phyloP scores from a whole-genome alignment of 2,888 invertebrate species.

The Hyposoter dolosus region DNA sequence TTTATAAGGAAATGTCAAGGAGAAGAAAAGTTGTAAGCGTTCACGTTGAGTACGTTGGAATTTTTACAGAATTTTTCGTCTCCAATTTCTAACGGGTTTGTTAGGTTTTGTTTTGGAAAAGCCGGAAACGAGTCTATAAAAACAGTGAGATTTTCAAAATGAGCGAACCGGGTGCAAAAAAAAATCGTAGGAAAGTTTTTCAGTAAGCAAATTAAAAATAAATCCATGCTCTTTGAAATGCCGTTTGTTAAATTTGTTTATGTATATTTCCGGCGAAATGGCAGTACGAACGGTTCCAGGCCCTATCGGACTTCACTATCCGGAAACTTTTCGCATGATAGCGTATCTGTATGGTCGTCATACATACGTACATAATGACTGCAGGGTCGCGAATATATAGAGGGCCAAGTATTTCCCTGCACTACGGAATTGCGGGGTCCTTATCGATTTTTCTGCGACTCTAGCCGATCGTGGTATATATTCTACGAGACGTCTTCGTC shows the following conservation, averaged over 20 bases:
- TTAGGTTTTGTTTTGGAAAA: not conserved
- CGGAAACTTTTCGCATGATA: not conserved
- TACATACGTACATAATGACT: conserved; percentile 18
- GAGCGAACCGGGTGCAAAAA: not conserved
- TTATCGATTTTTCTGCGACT: conserved; percentile 67
- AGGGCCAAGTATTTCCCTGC: conserved; percentile 62
- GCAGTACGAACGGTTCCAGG: not conserved
- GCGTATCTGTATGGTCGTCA: not conserved
- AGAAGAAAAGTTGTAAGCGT: not conserved
- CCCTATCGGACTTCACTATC: not conserved
- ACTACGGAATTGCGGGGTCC: conserved; percentile 63
- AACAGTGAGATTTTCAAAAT: not conserved
- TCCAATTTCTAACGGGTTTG: not conserved
- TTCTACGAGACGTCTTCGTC: conserved; percentile 27
- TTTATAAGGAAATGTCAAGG: not conserved
- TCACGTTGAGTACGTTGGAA: too few relatives aligned
- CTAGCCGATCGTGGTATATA: conserved; percentile 39
- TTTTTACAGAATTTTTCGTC: not conserved
- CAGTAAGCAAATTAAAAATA: not conserved
- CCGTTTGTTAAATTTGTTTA: not conserved
- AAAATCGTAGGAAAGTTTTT: not conserved
- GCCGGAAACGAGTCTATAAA: not conserved
- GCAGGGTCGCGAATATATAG: conserved; percentile 43
- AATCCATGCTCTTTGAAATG: not conserved
- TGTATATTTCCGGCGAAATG: not conserved